Evolutionary conservation across 1,140 invertebrate species (phyloP), one percentile per base, ranked within the genome.

Genomic region (Ips typographus): DNA sequence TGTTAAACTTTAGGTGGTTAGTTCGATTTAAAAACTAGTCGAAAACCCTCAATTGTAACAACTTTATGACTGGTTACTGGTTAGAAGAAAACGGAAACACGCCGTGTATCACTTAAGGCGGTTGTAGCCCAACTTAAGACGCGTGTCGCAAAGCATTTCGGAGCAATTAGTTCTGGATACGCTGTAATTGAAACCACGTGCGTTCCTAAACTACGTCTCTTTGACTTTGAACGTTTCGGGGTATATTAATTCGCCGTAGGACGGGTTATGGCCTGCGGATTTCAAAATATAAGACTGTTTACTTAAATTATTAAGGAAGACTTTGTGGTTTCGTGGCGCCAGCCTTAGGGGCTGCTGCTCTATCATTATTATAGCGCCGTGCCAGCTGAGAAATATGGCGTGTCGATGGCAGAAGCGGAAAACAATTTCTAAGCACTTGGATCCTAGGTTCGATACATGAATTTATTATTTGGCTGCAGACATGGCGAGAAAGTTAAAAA

Each of bases 71-170:
- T 7, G n/a, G 36, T 55, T 55, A 5, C 52, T 49, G 44, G 44
- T 3, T 49, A 6, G 44, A 49, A 49, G 39, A 41, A 66, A 66
- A 51, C 64, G 64, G 64, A 66, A 66, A 66, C 64, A 66, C 64
- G 64, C 64, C 64, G 53, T 49, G 6, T 47, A 7, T 58, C 64
- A 57, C 64, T 66, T 66, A 66, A 66, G 64, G n/a, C 62, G 49
- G n/a, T 58, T 66, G 53, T 66, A 55, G 64, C 44, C 57, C 58
- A 66, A 58, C 64, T 66, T 66, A 58, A 66, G 64, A 66, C 64
- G 64, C 64, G 64, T 66, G 64, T 66, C 64, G 64, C 64, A 42
- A 47, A 42, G 8, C 47, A 39, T 39, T 66, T 66, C 38, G 64
- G 53, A 58, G 53, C 56, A 66, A 66, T 66, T 66, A 66, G 64